Base-by-base conservation (phyloP, 2,113 vertebrate genomes). In the Paracanthobrama guichenoti region DNA sequence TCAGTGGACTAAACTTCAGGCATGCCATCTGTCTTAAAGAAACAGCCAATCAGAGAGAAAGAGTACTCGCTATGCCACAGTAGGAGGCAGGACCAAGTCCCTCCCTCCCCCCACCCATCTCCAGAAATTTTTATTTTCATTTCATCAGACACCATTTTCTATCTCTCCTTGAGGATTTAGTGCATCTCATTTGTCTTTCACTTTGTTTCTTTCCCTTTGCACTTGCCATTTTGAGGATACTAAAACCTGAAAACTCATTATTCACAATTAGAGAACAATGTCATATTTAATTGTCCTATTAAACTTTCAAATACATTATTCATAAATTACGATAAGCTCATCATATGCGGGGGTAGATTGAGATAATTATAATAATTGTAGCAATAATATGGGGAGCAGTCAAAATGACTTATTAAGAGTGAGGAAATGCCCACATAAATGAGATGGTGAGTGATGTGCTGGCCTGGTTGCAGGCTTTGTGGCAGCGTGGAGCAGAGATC, bases 301-400 rank as follows among this genome's bases (percentile, higher is more conserved):
- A 91, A 92, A 90, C 81, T 76, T 46, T 72, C 48, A 85, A 91
- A 90, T 81, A 87, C 88, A 88, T 87, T 89, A 90, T 91, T 91
- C 88, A 90, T 91, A 89, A 92, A 93, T 83, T 87, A 87, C 86
- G 81, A 86, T 91, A 90, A 87, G 81, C 87, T 60, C 88, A 62
- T 88, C 87, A 89, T 90, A 90, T 90, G 87, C 59, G 88, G 89
- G 89, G 90, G 90, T 86, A 90, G 90, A 85, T 89, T 88, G 83
- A 92, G 91, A 93, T 93, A 91, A 94, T 94, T 94, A 91, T 92
- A 93, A 89, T 93, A 92, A 94, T 92, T 91, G 91, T 88, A 78
- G 89, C 86, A 88, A 93, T 93, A 93, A 93, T 92, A 92, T 89
- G 89, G 86, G 86, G 91, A 91, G 90, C 92, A 93, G 92, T 91